Evolutionary conservation across 2,797 vertebrate species (phyloP).

Genomic region (Pantherophis alleghaniensis): DNA sequence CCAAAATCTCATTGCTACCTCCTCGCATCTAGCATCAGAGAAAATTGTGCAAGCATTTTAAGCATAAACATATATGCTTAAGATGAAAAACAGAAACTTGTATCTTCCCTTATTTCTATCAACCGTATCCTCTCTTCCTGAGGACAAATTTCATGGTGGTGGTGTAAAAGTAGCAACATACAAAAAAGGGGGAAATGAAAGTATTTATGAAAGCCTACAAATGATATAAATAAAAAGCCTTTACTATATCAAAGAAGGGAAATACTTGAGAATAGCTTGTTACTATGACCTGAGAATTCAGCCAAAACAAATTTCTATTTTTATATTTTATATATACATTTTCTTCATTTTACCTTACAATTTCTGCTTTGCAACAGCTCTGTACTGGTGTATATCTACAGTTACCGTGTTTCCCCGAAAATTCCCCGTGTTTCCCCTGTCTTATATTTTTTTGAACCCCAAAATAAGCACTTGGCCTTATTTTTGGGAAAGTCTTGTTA

Average conservation of each 20-base stretch:
- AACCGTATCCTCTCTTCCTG: not conserved
- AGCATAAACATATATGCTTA: not conserved
- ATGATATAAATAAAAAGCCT: not conserved
- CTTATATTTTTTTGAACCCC: no score
- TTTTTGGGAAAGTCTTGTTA: no score
- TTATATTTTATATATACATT: not conserved
- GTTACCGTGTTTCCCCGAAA: no score
- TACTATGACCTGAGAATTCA: not conserved
- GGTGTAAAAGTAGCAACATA: not conserved
- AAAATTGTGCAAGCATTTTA: not conserved
- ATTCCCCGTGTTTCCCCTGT: no score
- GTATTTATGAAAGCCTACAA: not conserved
- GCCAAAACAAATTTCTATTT: not conserved
- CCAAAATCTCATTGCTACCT: not conserved
- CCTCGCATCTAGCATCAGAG: not conserved
- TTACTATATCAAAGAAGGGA: no score
- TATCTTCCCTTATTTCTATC: not conserved
- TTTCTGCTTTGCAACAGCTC: no score
- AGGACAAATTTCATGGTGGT: not conserved
- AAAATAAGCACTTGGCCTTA: no score
- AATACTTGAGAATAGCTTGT: not conserved
- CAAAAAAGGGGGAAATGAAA: not conserved
- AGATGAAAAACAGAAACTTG: not conserved
- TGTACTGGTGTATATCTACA: no score
- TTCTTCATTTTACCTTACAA: no score